Evolutionary conservation across 2,888 invertebrate genomes (phyloP).

Genomic region (Protodeltote pygarga): DNA sequence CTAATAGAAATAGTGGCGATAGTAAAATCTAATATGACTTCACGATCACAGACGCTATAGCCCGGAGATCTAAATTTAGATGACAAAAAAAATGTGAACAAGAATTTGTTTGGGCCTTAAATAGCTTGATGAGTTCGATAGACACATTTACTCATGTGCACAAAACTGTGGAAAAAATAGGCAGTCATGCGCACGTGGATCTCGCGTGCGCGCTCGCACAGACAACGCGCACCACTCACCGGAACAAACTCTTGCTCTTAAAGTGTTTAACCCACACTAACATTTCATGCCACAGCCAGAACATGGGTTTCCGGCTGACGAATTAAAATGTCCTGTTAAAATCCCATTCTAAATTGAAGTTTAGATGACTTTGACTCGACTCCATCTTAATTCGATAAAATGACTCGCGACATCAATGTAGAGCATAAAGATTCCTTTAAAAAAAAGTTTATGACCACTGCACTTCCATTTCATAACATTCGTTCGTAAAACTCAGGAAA

Average conservation of each 20-base stretch:
- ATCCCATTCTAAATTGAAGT: background rate
- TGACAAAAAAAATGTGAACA: constrained; percentile 1
- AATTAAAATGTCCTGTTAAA: constrained; percentile 25
- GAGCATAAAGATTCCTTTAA: too few species aligned
- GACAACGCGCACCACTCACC: constrained; percentile 25
- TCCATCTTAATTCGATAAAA: too few species aligned
- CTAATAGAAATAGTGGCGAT: too few species aligned
- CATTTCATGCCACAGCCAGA: constrained; percentile 10
- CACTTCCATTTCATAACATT: constrained; percentile 10
- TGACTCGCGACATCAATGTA: too few species aligned
- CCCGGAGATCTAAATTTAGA: too few species aligned
- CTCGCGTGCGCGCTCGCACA: constrained; percentile 47
- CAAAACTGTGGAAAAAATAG: constrained; percentile 8
- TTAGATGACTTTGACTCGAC: background rate
- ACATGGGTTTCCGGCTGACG: constrained; percentile 15
- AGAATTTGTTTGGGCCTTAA: constrained; percentile 7
- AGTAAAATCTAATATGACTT: too few species aligned
- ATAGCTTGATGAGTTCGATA: constrained; percentile 8
- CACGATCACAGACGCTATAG: too few species aligned
- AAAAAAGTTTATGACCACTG: background rate
- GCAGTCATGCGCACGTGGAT: constrained; percentile 34
- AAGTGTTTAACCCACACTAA: constrained; percentile 7
- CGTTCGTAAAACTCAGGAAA: constrained; percentile 16
- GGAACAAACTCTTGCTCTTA: constrained; percentile 22
- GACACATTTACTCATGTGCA: too few species aligned